Evolutionary conservation across 2,113 vertebrate genomes (phyloP), one percentile per base, ranked within the genome.

Genomic region (Nycticebus coucang): DNA sequence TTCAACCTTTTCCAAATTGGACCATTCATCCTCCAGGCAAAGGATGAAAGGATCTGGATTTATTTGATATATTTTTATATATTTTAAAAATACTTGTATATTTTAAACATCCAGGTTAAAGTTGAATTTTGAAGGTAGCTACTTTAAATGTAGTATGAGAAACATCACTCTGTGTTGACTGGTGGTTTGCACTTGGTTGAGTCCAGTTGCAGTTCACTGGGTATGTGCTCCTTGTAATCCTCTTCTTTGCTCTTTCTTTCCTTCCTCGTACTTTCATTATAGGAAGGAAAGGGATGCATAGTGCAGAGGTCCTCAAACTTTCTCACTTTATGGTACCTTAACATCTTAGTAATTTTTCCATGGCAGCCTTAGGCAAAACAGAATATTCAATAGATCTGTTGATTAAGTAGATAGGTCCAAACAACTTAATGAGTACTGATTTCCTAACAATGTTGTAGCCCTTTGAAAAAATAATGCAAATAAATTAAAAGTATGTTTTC

Each of bases 401-500:
- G 35, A 75, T 92, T 90, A 92, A 82, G 22, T 64, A 18, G 79
- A 74, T 91, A 83, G 79, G 12, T 79, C 26, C 69, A 87, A 71
- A 82, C 57, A 92, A n/a, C 28, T 78, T 89, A 81, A 26, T 50
- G 81, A 83, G 11, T 78, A 69, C 41, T 86, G 80, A 66, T n/a
- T 21, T 87, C 4, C 84, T 87, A 64, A 87, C 19, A 92, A 13
- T 80, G 13, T 75, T 78, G 41, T 85, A 87, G 62, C n/a, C 53
- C 45, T 75, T 94, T 97, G 84, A 94, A 92, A 88, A 93, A 82
- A 55, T 57, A 59, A 93, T 89, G 57, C 11, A 66, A 4, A 57
- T 89, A 81, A 41, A 71, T 90, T 53, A 69, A 80, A 92, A 89
- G 10, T 89, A 53, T 95, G 74, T 95, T 88, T 85, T 83, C n/a